phyloP scores from a whole-genome alignment of 2,888 invertebrate species.

The Oxycera nigricornis region DNA sequence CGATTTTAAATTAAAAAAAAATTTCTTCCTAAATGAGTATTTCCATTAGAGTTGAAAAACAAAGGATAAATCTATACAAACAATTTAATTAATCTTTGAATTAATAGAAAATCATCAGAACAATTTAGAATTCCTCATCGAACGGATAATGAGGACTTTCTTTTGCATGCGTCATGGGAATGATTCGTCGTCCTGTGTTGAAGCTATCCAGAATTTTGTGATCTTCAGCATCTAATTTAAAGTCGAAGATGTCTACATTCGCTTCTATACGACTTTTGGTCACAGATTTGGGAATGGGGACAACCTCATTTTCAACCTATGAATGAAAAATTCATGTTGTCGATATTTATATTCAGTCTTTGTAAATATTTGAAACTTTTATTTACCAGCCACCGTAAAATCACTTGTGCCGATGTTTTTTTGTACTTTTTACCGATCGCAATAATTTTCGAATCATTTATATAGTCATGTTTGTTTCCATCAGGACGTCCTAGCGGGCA shows the following conservation, averaged over 20 bases:
- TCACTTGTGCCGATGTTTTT: slow-evolving; percentile 71
- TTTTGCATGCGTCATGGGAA: slow-evolving; percentile 6
- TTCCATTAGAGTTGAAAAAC: no score
- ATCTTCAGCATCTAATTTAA: slow-evolving; percentile 65
- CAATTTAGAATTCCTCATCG: slow-evolving; percentile 24
- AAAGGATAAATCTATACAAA: no score
- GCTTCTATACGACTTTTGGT: slow-evolving; percentile 63
- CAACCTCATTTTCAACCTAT: slow-evolving; percentile 54
- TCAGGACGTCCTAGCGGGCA: slow-evolving; percentile 75
- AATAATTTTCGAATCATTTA: slow-evolving; percentile 17
- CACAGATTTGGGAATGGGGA: slow-evolving; percentile 68
- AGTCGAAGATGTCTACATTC: slow-evolving; percentile 68
- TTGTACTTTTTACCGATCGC: slow-evolving; percentile 64
- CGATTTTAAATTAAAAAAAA: no score
- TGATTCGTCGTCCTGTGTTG: slow-evolving; percentile 18
- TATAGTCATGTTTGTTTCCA: slow-evolving; percentile 48
- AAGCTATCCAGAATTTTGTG: slow-evolving; percentile 51
- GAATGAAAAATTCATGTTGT: background rate
- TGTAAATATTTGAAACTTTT: background rate
- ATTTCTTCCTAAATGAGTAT: no score
- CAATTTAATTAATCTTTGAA: no score
- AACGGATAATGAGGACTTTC: slow-evolving; percentile 24
- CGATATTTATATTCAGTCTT: background rate
- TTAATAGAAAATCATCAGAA: no score
- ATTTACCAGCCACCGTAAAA: slow-evolving; percentile 70